phyloP scores from a whole-genome alignment of 2,797 vertebrate genomes.

The Hipposideros larvatus region DNA sequence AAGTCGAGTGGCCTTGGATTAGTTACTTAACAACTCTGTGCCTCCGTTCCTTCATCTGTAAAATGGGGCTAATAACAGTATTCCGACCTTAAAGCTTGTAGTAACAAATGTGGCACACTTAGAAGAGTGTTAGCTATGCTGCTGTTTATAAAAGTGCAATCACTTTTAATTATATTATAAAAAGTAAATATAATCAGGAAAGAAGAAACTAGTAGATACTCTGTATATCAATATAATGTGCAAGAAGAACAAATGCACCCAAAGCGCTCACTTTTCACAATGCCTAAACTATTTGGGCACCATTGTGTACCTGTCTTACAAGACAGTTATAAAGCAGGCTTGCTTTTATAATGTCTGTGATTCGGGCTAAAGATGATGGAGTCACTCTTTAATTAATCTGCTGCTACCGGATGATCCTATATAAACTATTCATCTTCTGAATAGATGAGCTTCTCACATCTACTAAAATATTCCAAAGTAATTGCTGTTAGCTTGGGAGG shows the following conservation, averaged over 20 bases:
- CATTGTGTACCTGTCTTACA: background rate
- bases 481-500: slow-evolving; percentile 77
- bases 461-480: slow-evolving; percentile 75
- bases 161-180: background rate
- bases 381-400: slow-evolving; percentile 77
- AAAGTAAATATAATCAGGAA: background rate
- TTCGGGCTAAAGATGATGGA: slow-evolving; percentile 24
- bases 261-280: background rate
- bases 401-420: slow-evolving; percentile 81
- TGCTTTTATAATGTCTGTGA: background rate
- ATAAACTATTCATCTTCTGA: slow-evolving; percentile 78
- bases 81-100: background rate
- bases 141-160: background rate
- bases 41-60: background rate
- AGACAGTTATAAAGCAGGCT: background rate
- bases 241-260: background rate
- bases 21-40: background rate
- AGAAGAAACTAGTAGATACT: background rate
- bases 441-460: slow-evolving; percentile 74
- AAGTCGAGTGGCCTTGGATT: background rate
- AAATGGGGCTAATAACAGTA: background rate
- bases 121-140: background rate
- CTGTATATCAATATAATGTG: background rate
- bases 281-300: background rate
- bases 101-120: background rate